A percentile compares a stretch with the other conserved stretches of the same genome.
Evolutionary conservation across 2,797 vertebrate genomes (phyloP).

Genomic region (Helarctos malayanus): DNA sequence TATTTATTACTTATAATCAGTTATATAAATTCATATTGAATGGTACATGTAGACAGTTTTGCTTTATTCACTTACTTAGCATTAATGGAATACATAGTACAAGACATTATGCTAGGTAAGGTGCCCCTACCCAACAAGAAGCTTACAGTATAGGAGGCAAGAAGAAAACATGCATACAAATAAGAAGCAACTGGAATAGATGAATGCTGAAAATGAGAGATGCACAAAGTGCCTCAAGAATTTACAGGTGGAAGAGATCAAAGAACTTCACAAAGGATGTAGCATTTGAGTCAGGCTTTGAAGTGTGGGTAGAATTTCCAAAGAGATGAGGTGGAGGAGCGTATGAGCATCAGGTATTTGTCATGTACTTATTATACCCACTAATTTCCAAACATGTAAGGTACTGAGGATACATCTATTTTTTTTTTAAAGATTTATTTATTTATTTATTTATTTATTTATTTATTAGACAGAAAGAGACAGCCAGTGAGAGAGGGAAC

Average conservation of each 20-base stretch:
- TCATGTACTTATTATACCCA: neutral
- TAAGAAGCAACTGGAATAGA: neutral
- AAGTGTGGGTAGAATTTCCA: conserved; percentile 5
- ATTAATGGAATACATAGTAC: neutral
- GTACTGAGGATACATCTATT: neutral
- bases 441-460: too few species aligned
- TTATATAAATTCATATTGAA: neutral
- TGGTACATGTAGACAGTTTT: neutral
- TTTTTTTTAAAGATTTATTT: too few species aligned
- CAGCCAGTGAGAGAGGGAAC: too few species aligned
- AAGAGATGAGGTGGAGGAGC: neutral
- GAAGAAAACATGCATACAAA: neutral
- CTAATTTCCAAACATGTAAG: neutral
- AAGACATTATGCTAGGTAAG: neutral
- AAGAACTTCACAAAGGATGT: neutral
- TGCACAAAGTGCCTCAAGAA: neutral
- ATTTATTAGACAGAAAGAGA: too few species aligned
- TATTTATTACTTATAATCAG: neutral
- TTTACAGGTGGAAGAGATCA: conserved; percentile 6
- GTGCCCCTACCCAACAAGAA: neutral
- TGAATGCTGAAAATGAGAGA: neutral
- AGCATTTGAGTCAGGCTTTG: conserved; percentile 13
- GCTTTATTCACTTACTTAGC: conserved; percentile 40
- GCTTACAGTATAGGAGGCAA: neutral
- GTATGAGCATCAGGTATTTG: neutral